These are phyloP conservation scores for Manacus vitellinus DNA, from an alignment of 2,113 vertebrate species.

Conservation along the genomic window DNA sequence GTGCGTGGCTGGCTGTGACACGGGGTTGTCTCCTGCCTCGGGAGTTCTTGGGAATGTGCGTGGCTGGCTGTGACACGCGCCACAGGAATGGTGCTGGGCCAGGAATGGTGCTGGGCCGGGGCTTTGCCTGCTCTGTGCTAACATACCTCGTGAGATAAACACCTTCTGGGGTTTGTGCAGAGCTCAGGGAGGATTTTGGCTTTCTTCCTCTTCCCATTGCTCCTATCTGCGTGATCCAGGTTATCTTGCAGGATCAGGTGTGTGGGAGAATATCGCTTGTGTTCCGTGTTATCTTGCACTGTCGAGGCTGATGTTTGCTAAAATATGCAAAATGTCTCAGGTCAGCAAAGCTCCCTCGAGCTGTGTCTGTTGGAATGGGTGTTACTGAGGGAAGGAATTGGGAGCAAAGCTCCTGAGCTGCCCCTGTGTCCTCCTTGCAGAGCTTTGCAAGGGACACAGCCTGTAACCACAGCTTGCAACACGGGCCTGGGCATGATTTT, in stretches of 20 bases:
- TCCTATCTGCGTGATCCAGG: background rate
- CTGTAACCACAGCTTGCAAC: background rate
- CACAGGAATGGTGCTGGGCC: slow-evolving; percentile 17
- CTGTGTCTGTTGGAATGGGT: background rate
- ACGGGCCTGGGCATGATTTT: rapidly evolving
- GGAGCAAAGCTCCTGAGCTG: background rate
- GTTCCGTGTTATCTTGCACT: background rate
- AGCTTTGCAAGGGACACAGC: background rate
- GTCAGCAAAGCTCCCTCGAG: background rate
- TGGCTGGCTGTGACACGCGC: background rate
- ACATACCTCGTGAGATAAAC: slow-evolving; percentile 40
- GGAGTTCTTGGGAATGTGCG: background rate
- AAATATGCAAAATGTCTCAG: background rate
- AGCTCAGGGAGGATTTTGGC: background rate
- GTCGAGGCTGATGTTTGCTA: background rate
- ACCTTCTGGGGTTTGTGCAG: slow-evolving; percentile 17
- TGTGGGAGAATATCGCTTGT: background rate
- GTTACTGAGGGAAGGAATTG: background rate
- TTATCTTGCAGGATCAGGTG: background rate
- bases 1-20: too few species aligned
- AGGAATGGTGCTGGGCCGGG: slow-evolving; percentile 23
- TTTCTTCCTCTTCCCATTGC: slow-evolving; percentile 26
- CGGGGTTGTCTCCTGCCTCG: background rate
- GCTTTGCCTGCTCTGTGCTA: background rate
- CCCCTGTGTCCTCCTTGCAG: background rate